Conservation (phyloP, 2,797 vertebrate species). For the Rhodeus uyekii region DNA sequence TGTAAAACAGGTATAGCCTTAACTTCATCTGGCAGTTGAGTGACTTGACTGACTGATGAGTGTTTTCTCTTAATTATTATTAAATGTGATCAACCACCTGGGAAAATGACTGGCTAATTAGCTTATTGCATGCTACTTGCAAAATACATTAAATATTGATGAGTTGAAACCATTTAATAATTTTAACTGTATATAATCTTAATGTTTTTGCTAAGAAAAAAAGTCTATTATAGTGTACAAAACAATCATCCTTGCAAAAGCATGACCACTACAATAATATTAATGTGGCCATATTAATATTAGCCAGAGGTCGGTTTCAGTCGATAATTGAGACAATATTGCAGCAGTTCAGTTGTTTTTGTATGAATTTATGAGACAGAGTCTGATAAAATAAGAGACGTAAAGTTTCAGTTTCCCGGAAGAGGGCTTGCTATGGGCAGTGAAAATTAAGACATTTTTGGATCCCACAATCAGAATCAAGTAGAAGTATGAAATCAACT, state of each 20-base stretch:
- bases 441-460: no score
- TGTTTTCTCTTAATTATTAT: not conserved
- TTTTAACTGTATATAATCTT: not conserved
- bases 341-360: not conserved
- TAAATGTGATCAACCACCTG: not conserved
- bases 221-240: not conserved
- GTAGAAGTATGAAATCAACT: no score
- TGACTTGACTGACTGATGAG: not conserved
- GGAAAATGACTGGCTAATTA: not conserved
- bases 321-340: not conserved
- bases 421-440: not conserved
- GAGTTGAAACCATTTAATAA: not conserved
- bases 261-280: not conserved
- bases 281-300: not conserved
- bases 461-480: not conserved
- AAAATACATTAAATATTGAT: not conserved
- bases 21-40: not conserved
- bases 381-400: not conserved
- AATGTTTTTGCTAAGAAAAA: not conserved
- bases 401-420: no score
- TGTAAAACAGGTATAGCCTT: not conserved
- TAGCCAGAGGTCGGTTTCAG: not conserved
- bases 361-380: not conserved
- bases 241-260: not conserved
- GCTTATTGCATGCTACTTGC: not conserved